Conservation (phyloP, 2,797 vertebrate genomes). For the Gobio occitaniae region DNA sequence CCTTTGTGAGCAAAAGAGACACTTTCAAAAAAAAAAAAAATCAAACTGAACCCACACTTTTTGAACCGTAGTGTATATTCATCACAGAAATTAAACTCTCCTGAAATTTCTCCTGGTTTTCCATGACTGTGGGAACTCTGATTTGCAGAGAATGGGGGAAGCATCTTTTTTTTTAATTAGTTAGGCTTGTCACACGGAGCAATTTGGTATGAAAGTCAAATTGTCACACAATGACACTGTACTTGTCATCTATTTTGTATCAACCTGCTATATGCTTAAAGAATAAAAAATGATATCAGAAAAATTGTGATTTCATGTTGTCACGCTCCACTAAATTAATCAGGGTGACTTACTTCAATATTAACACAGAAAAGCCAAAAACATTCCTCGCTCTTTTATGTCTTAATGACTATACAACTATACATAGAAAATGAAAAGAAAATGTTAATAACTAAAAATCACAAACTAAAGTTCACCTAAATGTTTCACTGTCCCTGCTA, state of each 20-base stretch:
- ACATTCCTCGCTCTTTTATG: not conserved
- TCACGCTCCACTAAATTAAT: not conserved
- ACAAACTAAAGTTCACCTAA: not conserved
- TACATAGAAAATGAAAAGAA: not conserved
- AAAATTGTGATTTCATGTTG: not conserved
- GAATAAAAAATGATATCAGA: not conserved
- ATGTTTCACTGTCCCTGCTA: too few species aligned
- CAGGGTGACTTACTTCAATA: not conserved
- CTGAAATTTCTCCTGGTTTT: not conserved
- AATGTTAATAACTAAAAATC: not conserved
- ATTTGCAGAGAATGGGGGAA: slow-evolving; percentile 16
- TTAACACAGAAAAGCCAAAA: too few species aligned
- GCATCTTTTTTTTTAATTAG: not conserved
- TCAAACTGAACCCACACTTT: not conserved
- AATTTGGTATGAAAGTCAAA: not conserved
- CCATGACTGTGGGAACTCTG: not conserved
- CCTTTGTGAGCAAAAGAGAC: not conserved
- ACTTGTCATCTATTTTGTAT: slow-evolving; percentile 4
- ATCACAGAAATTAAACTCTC: not conserved
- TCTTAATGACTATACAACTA: not conserved
- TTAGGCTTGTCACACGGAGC: not conserved
- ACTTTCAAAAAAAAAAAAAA: not conserved
- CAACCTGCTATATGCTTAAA: not conserved
- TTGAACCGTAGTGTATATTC: not conserved
- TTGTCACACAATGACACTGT: not conserved